phyloP scores from a whole-genome alignment of 2,113 vertebrate species.

The Campylomormyrus numenius region DNA sequence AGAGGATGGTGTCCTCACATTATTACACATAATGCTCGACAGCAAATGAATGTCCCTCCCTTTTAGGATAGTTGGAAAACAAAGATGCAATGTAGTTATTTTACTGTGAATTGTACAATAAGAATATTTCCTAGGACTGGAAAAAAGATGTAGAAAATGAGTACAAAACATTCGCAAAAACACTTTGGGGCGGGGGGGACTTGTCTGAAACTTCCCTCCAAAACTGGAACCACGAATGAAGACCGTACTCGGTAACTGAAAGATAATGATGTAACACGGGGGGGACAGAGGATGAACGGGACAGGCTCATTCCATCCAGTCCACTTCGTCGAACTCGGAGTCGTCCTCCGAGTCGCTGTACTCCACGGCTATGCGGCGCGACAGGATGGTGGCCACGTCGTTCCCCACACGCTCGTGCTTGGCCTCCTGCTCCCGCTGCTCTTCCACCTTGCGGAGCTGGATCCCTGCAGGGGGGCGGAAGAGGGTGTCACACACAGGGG shows the following conservation, averaged over 20 bases:
- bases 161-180: conserved; percentile 59
- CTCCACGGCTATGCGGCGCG: conserved; percentile 92
- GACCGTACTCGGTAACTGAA: conserved; percentile 54
- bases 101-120: conserved; percentile 46
- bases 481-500: not conserved
- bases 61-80: conserved; percentile 21
- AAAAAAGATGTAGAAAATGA: conserved; percentile 60
- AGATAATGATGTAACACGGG: not conserved
- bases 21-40: conserved; percentile 40
- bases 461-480: conserved; percentile 66
- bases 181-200: conserved; percentile 41
- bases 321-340: conserved; percentile 95
- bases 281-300: not conserved
- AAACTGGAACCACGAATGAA: conserved; percentile 72
- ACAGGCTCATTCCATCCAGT: conserved; percentile 83
- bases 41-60: conserved; percentile 30
- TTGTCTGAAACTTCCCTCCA: not conserved
- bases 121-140: conserved; percentile 32
- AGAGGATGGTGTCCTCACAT: conserved; percentile 37
- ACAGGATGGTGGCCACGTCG: conserved; percentile 94
- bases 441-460: conserved; percentile 94
- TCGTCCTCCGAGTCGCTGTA: conserved; percentile 98
- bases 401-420: conserved; percentile 96
- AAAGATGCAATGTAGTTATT: conserved; percentile 35
- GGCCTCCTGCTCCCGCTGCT: conserved; percentile 94